These are phyloP conservation scores for Chromis chromis DNA, from an alignment of 2,797 vertebrate genomes.

Conservation along the genomic window DNA sequence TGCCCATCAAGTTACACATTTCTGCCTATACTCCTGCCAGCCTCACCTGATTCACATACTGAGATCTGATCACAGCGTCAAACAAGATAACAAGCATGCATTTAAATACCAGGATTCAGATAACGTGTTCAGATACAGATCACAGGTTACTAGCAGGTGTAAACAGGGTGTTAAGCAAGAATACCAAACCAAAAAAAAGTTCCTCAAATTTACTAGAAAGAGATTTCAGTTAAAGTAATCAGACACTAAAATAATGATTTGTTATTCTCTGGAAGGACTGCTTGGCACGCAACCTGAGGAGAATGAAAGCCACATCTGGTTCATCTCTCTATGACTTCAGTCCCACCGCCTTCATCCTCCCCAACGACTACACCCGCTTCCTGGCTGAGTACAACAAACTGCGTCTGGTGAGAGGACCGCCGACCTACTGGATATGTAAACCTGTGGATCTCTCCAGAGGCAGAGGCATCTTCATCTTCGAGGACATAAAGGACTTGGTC, in stretches of 20 bases:
- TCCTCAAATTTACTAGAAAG: background rate
- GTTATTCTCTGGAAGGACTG: slow-evolving; percentile 70
- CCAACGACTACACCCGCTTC: slow-evolving; percentile 85
- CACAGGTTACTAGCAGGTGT: background rate
- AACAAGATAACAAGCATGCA: no score
- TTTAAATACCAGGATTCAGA: no score
- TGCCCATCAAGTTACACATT: no score
- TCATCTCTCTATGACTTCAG: slow-evolving; percentile 83
- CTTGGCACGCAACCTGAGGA: slow-evolving; percentile 83
- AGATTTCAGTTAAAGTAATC: background rate
- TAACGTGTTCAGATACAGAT: no score
- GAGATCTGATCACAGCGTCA: background rate
- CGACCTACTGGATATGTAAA: slow-evolving; percentile 88
- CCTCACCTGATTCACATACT: background rate
- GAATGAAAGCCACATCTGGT: slow-evolving; percentile 83
- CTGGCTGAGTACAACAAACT: slow-evolving; percentile 81
- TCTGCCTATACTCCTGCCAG: no score
- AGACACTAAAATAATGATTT: background rate
- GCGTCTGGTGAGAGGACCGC: slow-evolving; percentile 37
- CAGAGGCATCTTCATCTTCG: slow-evolving; percentile 87
- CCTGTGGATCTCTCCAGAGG: slow-evolving; percentile 85
- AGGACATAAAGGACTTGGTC: slow-evolving; percentile 83
- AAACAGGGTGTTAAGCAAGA: background rate
- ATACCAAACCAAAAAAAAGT: background rate
- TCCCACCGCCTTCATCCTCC: slow-evolving; percentile 84